phyloP scores from a whole-genome alignment of 2,113 vertebrate species.

The Cyprinus carpio region DNA sequence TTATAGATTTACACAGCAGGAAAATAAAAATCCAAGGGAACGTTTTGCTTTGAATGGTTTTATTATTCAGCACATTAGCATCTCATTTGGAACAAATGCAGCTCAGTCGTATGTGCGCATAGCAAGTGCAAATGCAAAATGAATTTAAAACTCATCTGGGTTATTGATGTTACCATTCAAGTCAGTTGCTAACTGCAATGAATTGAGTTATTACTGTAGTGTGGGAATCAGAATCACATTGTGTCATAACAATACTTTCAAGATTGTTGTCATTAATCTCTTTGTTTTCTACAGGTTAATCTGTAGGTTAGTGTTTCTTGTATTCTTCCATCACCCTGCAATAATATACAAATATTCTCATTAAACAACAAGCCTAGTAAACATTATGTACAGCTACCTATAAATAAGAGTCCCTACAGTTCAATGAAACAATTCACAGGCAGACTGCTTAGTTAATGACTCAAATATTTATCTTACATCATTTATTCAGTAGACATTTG shows the following conservation, averaged over 20 bases:
- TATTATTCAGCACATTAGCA: neutral
- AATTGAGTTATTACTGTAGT: neutral
- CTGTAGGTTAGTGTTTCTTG: neutral
- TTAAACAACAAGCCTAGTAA: neutral
- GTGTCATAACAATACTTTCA: neutral
- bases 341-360: slow-evolving; percentile 2
- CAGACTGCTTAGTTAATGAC: too few relatives aligned
- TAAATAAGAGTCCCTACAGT: neutral
- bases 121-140: neutral
- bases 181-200: neutral
- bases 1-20: neutral
- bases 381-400: neutral
- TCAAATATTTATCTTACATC: neutral
- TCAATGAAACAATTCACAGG: neutral
- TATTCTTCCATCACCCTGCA: neutral
- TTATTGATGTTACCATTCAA: neutral
- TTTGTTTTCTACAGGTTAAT: neutral
- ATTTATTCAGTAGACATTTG: neutral
- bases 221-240: neutral
- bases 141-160: neutral
- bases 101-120: neutral
- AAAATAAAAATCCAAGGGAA: slow-evolving; percentile 14
- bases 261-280: neutral
- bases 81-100: neutral
- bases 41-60: slow-evolving; percentile 3